These are phyloP conservation scores for Mechanitis messenoides DNA, from an alignment of 2,888 invertebrate genomes.

Conservation along the genomic window DNA sequence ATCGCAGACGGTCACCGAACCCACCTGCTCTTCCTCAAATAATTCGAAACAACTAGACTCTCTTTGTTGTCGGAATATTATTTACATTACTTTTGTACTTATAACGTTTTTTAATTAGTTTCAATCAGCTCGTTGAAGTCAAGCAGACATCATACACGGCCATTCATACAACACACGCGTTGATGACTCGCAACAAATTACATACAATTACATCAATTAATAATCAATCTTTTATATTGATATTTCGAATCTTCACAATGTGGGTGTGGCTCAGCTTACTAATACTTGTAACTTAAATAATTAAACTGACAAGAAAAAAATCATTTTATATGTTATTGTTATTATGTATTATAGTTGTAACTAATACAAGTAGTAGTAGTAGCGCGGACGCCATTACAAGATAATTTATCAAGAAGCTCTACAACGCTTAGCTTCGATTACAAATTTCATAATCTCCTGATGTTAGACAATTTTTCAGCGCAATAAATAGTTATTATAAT, in stretches of 20 bases:
- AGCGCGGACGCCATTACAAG: not conserved
- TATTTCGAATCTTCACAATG: too few species aligned
- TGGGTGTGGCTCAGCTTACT: too few species aligned
- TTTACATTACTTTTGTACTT: conserved; percentile 19
- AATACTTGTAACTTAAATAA: too few species aligned
- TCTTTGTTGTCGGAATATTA: conserved; percentile 36
- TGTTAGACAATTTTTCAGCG: conserved; percentile 30
- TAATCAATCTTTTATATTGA: not conserved
- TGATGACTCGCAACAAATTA: not conserved
- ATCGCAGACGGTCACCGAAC: conserved; percentile 10
- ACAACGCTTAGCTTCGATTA: not conserved
- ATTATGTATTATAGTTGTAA: too few species aligned
- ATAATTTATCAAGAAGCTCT: not conserved
- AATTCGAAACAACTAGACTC: conserved; percentile 30
- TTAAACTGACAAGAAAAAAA: too few species aligned
- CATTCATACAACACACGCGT: not conserved
- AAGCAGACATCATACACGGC: not conserved
- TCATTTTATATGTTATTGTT: too few species aligned
- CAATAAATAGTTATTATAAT: conserved; percentile 63
- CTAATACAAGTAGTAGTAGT: too few species aligned
- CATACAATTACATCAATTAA: too few species aligned
- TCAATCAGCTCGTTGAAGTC: not conserved
- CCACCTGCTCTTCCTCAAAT: conserved; percentile 26
- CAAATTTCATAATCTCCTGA: not conserved
- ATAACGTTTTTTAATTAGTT: not conserved